A percentile compares a stretch with the other conserved stretches of the same genome.
phyloP scores from a whole-genome alignment of 2,797 vertebrate genomes.

The Catostomus latipinnis region DNA sequence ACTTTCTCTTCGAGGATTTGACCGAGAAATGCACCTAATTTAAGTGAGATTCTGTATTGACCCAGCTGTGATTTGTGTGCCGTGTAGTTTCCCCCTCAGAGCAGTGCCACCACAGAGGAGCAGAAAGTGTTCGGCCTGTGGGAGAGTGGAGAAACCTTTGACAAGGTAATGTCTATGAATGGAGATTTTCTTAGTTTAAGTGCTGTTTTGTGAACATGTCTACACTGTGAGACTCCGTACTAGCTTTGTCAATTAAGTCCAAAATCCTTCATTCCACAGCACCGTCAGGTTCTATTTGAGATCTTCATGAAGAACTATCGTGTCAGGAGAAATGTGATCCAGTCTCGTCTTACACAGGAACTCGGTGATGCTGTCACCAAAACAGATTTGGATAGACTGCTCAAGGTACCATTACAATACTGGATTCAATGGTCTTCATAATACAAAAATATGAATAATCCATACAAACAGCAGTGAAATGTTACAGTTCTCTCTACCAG shows the following conservation, averaged over 20 bases:
- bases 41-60: no score
- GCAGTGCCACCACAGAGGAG: conserved; percentile 86
- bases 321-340: conserved; percentile 85
- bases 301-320: conserved; percentile 92
- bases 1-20: no score
- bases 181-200: not conserved
- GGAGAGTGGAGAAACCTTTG: conserved; percentile 90
- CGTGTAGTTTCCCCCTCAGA: conserved; percentile 95
- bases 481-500: no score
- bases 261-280: conserved; percentile 70
- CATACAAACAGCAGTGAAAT: no score
- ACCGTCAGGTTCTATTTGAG: conserved; percentile 91
- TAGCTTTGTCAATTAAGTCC: no score
- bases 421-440: not conserved
- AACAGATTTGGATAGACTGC: conserved; percentile 89
- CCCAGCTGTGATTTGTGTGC: not conserved
- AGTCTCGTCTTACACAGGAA: conserved; percentile 85
- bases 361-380: conserved; percentile 88
- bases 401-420: conserved; percentile 80
- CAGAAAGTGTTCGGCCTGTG: conserved; percentile 97
- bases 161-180: conserved; percentile 82
- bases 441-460: no score
- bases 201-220: not conserved
- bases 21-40: no score
- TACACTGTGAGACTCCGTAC: not conserved